Conservation (phyloP, 2,113 vertebrate genomes). For the Poicephalus meyeri region DNA sequence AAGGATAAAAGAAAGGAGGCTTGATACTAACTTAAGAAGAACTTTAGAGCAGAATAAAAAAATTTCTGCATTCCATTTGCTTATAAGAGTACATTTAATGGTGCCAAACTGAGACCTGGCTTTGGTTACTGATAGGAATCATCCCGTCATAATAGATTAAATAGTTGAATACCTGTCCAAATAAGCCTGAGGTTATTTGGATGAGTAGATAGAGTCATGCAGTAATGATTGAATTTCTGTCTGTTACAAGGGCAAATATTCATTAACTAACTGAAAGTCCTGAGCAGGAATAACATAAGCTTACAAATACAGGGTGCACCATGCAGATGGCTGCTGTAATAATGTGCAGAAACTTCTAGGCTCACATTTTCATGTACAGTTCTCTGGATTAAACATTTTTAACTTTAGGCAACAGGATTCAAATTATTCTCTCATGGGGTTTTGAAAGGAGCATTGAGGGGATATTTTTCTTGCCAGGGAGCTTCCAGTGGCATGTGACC, state of each 20-base stretch:
- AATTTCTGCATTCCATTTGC: neutral
- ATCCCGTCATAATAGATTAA: constrained; percentile 4
- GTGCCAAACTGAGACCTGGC: neutral
- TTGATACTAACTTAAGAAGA: neutral
- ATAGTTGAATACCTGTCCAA: constrained; percentile 22
- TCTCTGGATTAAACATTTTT: neutral
- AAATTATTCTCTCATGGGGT: neutral
- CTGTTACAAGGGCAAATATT: constrained; percentile 15
- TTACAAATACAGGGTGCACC: neutral
- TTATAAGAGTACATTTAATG: neutral
- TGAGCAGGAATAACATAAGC: constrained; percentile 20
- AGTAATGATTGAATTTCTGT: constrained; percentile 39
- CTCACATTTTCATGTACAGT: neutral
- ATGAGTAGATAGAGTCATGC: neutral
- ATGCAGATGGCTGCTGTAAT: neutral
- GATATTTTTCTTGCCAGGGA: neutral
- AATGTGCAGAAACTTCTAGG: neutral
- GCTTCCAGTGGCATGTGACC: neutral
- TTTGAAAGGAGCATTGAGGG: neutral
- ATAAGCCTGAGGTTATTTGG: constrained; percentile 40
- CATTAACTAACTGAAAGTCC: constrained; percentile 1
- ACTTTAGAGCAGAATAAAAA: neutral
- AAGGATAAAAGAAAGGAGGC: neutral
- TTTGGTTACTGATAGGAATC: neutral
- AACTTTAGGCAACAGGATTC: neutral